Evolutionary conservation across 2,113 vertebrate species (phyloP).

Genomic region (Ginglymostoma cirratum): DNA sequence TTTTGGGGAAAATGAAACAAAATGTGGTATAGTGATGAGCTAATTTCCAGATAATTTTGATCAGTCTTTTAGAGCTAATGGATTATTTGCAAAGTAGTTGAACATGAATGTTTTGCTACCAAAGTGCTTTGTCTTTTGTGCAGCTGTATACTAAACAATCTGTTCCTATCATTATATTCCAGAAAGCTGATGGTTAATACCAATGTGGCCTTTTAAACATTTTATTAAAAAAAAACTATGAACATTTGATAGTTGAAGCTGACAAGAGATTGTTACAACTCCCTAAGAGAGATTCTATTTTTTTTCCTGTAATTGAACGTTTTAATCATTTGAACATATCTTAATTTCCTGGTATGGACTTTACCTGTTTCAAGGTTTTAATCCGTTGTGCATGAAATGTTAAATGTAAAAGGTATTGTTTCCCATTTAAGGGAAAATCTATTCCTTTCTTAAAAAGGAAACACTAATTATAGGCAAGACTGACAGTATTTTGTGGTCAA

Average conservation of each 20-base stretch:
- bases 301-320: neutral
- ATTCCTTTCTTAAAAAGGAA: neutral
- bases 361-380: neutral
- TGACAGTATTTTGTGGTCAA: slow-evolving; percentile 3
- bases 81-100: neutral
- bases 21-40: neutral
- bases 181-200: neutral
- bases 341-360: neutral
- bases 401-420: neutral
- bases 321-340: neutral
- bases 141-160: neutral
- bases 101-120: neutral
- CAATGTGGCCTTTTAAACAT: slow-evolving; percentile 6
- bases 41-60: neutral
- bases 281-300: neutral
- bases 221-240: neutral
- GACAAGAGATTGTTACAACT: neutral
- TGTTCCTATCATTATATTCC: neutral
- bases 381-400: neutral
- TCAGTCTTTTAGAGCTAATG: neutral
- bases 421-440: neutral
- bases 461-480: neutral
- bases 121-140: neutral
- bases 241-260: neutral
- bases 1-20: neutral